Evolutionary conservation across 2,888 invertebrate species (phyloP), one percentile per base, ranked within the genome.

Genomic region (Ormia ochracea): DNA sequence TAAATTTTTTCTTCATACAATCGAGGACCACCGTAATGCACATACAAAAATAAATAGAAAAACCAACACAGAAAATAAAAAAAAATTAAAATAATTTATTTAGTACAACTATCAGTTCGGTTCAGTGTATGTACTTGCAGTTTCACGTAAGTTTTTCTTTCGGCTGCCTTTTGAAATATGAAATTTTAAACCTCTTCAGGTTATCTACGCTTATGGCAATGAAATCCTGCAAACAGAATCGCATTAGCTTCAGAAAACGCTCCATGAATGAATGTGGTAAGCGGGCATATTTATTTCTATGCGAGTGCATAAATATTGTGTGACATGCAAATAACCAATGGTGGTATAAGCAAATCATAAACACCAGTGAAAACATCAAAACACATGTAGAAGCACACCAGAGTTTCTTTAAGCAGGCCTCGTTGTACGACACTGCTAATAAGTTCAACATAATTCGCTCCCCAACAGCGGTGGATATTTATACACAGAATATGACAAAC

Each of bases 171-270:
- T 36, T 38, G 3, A 12, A 33, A 33, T 41, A 4, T 41, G 14
- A 10, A n/a, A 43, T 41, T 31, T 50, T 31, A 61, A 43, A 63
- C 56, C 14, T 45, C 43, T 36, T 45, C 1, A 7, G 45, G 45
- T 14, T 14, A 69, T 31, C 17, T 23, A 76, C 69, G 76, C 63
- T 76, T 41, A 56, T 69, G 76, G 76, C 69, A 69, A 56, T 76
- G 69, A 76, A 76, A 76, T 69, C 41, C 14, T 9, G 14, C 21
- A 45, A 54, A 38, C 36, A 69, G 5, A 9, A 23, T 59, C 5
- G 26, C 33, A 26, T 52, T n/a, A 9, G 28, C 3, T 48, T 48
- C 6, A n/a, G 23, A 36, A 52, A 41, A 52, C 28, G 19, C 36
- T 73, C 36, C 31, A 66, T 43, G 54, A 23, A 31, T 41, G 21